Evolutionary conservation across 2,797 vertebrate species (phyloP).

Genomic region (Poeciliopsis gracilis): DNA sequence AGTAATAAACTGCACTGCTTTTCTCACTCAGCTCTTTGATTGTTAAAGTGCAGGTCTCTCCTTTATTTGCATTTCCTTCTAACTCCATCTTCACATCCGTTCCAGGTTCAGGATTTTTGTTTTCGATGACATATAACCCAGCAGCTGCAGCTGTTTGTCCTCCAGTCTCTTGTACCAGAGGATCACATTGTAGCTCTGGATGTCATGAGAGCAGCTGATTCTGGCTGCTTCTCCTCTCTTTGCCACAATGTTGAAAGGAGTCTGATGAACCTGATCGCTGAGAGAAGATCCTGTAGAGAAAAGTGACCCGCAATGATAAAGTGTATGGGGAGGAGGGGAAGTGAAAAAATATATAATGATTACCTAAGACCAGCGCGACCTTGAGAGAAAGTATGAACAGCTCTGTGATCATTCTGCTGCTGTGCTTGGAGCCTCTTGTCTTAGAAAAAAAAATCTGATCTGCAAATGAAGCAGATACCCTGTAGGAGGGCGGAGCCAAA

Average conservation of each 20-base stretch:
- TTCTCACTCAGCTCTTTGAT: neutral
- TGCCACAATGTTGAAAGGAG: conserved; percentile 21
- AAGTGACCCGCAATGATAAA: neutral
- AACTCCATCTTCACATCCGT: conserved; percentile 15
- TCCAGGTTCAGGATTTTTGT: neutral
- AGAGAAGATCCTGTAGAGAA: neutral
- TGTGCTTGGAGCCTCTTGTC: accelerated
- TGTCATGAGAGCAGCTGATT: conserved; percentile 50
- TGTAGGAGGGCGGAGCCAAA: neutral
- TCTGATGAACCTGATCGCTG: conserved; percentile 38
- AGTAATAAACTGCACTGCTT: conserved; percentile 66
- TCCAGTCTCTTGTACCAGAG: conserved; percentile 65
- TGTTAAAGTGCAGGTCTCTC: conserved; percentile 28
- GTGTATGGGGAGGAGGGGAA: neutral
- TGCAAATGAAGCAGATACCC: neutral
- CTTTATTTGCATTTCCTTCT: conserved; percentile 25
- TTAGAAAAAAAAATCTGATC: neutral
- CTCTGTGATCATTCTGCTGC: conserved; percentile 1
- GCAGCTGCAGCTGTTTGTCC: conserved; percentile 24
- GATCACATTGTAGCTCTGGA: conserved; percentile 3
- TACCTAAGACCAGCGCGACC: conserved; percentile 1
- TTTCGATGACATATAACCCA: conserved; percentile 17
- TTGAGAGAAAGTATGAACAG: neutral
- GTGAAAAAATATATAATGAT: neutral
- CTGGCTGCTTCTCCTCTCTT: neutral